Conservation (phyloP, 1,140 invertebrate genomes). For the Daktulosphaira vitifoliae region DNA sequence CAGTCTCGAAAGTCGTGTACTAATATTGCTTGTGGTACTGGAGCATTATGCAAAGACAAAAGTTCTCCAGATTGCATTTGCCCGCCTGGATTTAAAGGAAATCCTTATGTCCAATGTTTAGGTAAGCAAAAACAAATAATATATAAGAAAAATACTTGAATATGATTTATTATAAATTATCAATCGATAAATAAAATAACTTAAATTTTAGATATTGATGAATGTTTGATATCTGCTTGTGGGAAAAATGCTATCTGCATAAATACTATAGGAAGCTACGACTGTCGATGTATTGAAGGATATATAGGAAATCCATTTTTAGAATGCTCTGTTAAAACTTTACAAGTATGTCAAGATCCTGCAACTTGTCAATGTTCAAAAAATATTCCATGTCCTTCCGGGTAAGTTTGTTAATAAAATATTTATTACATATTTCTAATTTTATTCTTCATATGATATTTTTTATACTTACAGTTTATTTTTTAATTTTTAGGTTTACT, state of each 20-base stretch:
- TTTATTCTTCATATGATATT: conserved; percentile 13
- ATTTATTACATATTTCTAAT: background rate
- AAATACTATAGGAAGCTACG: conserved; percentile 61
- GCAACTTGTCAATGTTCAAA: conserved; percentile 58
- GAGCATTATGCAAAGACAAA: conserved; percentile 66
- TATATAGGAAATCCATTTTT: conserved; percentile 64
- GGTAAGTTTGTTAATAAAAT: conserved; percentile 41
- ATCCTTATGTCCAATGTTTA: conserved; percentile 62
- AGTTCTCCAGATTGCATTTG: conserved; percentile 64
- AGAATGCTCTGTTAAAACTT: conserved; percentile 60
- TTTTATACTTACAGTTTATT: conserved; percentile 30
- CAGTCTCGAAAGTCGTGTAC: conserved; percentile 76
- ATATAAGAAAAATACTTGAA: background rate
- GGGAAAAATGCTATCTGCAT: conserved; percentile 62
- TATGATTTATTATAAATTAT: no score
- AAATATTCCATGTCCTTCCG: conserved; percentile 61
- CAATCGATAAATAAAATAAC: background rate
- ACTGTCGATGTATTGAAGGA: conserved; percentile 65
- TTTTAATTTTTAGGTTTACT: conserved; percentile 45
- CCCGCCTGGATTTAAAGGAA: conserved; percentile 61
- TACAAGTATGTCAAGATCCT: conserved; percentile 58
- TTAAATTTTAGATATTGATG: conserved; percentile 57
- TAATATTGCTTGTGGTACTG: conserved; percentile 68
- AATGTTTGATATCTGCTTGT: conserved; percentile 61
- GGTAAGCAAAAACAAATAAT: conserved; percentile 51